A percentile compares a stretch with the other conserved stretches of the same genome.
Evolutionary conservation across 37 sponge, comb jelly and placozoan species (phyloP).

Genomic region (Cliona cf. orientalis): DNA sequence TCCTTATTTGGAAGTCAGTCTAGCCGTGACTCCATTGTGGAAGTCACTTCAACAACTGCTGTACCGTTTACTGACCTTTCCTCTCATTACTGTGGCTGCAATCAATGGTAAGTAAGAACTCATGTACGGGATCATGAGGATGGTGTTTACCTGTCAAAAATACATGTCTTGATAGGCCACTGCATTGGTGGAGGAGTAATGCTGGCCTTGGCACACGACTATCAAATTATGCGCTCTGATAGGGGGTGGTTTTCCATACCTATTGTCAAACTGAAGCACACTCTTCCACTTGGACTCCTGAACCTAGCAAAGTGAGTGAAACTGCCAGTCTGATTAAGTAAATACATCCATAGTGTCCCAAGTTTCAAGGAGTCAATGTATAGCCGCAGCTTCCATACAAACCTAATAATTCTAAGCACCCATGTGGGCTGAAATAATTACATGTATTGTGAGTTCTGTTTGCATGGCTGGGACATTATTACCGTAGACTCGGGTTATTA

Average conservation of each 20-base stretch:
- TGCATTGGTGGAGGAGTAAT: slow-evolving; percentile 3
- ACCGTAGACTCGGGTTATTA: no score
- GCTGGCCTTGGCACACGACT: slow-evolving; percentile 9
- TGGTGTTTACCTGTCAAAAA: no score
- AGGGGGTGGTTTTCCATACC: slow-evolving; percentile 3
- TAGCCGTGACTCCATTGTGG: background rate
- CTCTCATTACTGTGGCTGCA: slow-evolving; percentile 71
- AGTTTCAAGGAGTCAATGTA: no score
- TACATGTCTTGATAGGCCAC: no score
- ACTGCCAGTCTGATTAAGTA: no score
- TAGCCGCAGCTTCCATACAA: no score
- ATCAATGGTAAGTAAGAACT: slow-evolving; percentile 52
- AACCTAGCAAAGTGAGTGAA: background rate
- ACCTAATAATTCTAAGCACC: no score
- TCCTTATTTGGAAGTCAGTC: background rate
- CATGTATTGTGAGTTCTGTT: no score
- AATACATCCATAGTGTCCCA: no score
- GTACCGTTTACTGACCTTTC: slow-evolving; percentile 44
- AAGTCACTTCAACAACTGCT: slow-evolving; percentile 28
- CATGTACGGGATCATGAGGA: background rate
- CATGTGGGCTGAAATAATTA: no score
- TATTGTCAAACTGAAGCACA: background rate
- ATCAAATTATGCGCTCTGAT: background rate
- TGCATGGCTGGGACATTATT: no score
- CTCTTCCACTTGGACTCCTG: background rate